Conservation (phyloP, 23 tunicate genomes). For the Halocynthia aurantium region DNA sequence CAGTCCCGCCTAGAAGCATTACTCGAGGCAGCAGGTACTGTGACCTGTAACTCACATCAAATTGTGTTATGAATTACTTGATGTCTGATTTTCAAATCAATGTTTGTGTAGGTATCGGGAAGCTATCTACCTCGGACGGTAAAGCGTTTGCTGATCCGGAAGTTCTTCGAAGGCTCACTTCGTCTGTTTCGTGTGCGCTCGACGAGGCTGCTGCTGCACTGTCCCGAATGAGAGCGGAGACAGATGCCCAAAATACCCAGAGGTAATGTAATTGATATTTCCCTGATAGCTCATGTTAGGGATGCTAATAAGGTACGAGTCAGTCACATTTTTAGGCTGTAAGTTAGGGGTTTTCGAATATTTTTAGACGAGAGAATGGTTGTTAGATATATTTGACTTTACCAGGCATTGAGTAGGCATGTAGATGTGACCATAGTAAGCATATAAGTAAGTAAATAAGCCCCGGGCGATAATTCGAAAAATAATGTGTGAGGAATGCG, state of each 20-base stretch:
- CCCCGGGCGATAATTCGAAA: no score
- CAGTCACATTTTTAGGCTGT: not conserved
- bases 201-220: constrained; percentile 82
- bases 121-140: constrained; percentile 85
- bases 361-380: not conserved
- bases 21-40: constrained; percentile 79
- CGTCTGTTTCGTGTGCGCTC: constrained; percentile 81
- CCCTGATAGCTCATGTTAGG: not conserved
- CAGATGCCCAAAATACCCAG: not conserved
- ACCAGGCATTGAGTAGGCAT: no score
- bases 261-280: not conserved
- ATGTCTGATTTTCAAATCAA: not conserved
- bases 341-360: not conserved
- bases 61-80: not conserved
- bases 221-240: constrained; percentile 11
- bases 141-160: constrained; percentile 93
- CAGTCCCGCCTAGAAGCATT: constrained; percentile 85
- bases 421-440: no score
- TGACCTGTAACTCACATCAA: not conserved
- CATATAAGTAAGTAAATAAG: no score
- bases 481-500: no score
- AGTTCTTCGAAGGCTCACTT: constrained; percentile 56
- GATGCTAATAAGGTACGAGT: not conserved
- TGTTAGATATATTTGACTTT: no score
- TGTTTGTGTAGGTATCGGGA: constrained; percentile 63